These are phyloP conservation scores for Osmoderma eremita DNA, from an alignment of 2,888 invertebrate species.

Conservation along the genomic window DNA sequence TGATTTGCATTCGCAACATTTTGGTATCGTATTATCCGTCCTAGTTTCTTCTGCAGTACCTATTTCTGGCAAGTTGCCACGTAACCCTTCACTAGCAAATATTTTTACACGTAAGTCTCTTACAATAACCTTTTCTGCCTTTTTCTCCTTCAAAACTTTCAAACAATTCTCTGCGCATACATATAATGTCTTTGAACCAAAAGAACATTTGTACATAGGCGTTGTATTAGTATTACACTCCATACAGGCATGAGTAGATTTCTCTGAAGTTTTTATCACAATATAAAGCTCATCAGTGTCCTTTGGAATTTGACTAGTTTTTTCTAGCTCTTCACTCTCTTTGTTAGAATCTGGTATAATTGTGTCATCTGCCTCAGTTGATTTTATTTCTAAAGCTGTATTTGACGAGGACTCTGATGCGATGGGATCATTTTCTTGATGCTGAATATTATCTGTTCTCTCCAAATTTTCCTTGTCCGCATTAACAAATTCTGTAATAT, in stretches of 20 bases:
- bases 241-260: slow-evolving; percentile 33
- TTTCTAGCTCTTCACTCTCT: slow-evolving; percentile 18
- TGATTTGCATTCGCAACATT: slow-evolving; percentile 65
- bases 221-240: slow-evolving; percentile 51
- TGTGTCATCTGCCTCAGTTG: slow-evolving; percentile 52
- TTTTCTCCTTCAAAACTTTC: slow-evolving; percentile 62
- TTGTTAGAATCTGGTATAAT: slow-evolving; percentile 27
- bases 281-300: slow-evolving; percentile 55
- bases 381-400: slow-evolving; percentile 46
- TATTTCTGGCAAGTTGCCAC: slow-evolving; percentile 44
- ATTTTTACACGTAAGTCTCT: slow-evolving; percentile 59
- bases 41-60: slow-evolving; percentile 3
- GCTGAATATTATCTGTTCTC: slow-evolving; percentile 35
- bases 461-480: slow-evolving; percentile 32
- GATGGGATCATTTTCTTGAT: slow-evolving; percentile 36
- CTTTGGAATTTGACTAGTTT: not conserved
- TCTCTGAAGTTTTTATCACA: slow-evolving; percentile 49
- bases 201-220: slow-evolving; percentile 51
- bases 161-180: slow-evolving; percentile 71
- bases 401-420: slow-evolving; percentile 37
- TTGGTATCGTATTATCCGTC: slow-evolving; percentile 46
- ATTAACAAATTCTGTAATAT: slow-evolving; percentile 36
- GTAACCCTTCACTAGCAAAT: slow-evolving; percentile 50
- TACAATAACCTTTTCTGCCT: slow-evolving; percentile 61
- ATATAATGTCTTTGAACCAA: slow-evolving; percentile 65